Evolutionary conservation across 2,888 invertebrate species (phyloP).

Genomic region (Caenorhabditis plicata): DNA sequence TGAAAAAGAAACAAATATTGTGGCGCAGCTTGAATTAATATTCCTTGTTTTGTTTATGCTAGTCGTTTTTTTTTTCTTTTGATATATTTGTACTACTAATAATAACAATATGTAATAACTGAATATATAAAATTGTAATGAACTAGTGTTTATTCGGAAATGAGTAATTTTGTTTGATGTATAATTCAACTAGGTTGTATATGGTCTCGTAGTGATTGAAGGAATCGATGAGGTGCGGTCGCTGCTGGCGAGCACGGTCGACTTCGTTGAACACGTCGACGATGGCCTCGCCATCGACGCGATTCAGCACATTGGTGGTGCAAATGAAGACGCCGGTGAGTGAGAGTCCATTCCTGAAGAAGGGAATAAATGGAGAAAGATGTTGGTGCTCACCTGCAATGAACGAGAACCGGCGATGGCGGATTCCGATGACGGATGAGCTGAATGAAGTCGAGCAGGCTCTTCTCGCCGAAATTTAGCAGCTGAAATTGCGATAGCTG

Average conservation of each 20-base stretch:
- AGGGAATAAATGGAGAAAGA: background rate
- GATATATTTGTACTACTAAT: too few relatives aligned
- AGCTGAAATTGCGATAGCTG: conserved; percentile 28
- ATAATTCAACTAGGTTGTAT: conserved; percentile 26
- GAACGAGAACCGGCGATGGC: conserved; percentile 54
- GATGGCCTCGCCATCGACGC: conserved; percentile 31
- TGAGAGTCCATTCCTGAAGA: conserved; percentile 60
- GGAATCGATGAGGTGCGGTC: conserved; percentile 28
- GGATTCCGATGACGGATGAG: conserved; percentile 18
- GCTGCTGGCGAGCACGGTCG: conserved; percentile 29
- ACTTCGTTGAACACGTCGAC: conserved; percentile 41
- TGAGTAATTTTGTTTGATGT: too few relatives aligned
- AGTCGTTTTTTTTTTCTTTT: too few relatives aligned
- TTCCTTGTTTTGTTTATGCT: too few relatives aligned
- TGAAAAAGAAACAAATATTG: too few relatives aligned
- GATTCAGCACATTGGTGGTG: conserved; percentile 25
- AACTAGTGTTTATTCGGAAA: too few relatives aligned
- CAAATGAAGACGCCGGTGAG: conserved; percentile 60
- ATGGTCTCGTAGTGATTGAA: conserved; percentile 29
- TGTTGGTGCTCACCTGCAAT: conserved; percentile 47
- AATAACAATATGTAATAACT: too few relatives aligned
- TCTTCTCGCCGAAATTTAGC: conserved; percentile 22
- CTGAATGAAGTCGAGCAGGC: conserved; percentile 24
- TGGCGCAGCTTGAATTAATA: too few relatives aligned
- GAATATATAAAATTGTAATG: too few relatives aligned